phyloP scores from a whole-genome alignment of 2,888 invertebrate species.

The Auanema freiburgensis region DNA sequence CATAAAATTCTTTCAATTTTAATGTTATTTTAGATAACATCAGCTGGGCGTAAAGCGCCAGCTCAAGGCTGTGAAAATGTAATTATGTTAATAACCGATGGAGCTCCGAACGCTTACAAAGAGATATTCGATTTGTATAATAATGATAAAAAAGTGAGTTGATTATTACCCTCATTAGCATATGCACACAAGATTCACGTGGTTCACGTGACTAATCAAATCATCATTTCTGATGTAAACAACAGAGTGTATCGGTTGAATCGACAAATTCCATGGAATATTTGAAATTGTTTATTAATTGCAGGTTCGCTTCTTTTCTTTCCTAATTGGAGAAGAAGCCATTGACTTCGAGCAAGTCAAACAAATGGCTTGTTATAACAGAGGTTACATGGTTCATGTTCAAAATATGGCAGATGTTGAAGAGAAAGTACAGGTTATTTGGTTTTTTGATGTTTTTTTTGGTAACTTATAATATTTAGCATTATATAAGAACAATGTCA shows the following conservation, averaged over 20 bases:
- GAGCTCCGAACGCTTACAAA: constrained; percentile 89
- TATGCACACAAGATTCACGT: too few relatives aligned
- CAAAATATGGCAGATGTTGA: constrained; percentile 95
- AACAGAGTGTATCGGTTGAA: too few relatives aligned
- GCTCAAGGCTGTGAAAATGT: constrained; percentile 86
- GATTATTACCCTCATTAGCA: not conserved
- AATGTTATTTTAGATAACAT: constrained; percentile 11
- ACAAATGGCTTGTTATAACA: constrained; percentile 98
- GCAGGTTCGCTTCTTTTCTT: constrained; percentile 93
- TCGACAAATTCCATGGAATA: too few relatives aligned
- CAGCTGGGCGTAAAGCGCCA: constrained; percentile 15
- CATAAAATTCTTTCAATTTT: too few relatives aligned
- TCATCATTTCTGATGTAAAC: too few relatives aligned
- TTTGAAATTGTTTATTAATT: too few relatives aligned
- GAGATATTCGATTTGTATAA: constrained; percentile 89
- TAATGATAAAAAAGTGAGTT: constrained; percentile 72
- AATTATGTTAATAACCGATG: constrained; percentile 98
- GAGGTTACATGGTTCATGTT: constrained; percentile 86
- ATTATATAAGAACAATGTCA: constrained; percentile 95
- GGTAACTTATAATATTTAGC: constrained; percentile 68
- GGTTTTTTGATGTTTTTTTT: not conserved
- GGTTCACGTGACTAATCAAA: too few relatives aligned
- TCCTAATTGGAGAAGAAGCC: constrained; percentile 92
- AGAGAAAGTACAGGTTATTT: constrained; percentile 80
- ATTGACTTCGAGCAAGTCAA: constrained; percentile 78